Conservation (phyloP, 2,888 invertebrate species). For the Heliconius charithonia region DNA sequence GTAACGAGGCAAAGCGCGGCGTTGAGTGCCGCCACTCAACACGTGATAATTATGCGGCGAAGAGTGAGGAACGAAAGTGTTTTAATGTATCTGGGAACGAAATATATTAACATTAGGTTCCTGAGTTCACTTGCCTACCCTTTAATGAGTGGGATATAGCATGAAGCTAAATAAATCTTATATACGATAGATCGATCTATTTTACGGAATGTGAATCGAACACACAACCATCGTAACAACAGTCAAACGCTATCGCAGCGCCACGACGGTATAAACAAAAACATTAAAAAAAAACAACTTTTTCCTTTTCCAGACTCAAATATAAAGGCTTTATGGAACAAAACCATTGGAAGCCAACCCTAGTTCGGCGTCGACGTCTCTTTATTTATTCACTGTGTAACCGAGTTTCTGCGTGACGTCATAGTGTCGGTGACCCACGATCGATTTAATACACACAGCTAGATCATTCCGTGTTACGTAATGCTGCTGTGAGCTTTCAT, state of each 20-base stretch:
- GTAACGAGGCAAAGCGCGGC: not conserved
- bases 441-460: conserved; percentile 38
- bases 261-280: not conserved
- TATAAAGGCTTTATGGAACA: conserved; percentile 9
- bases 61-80: not conserved
- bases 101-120: not conserved
- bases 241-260: too few species aligned
- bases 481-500: not conserved
- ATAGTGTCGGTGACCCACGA: conserved; percentile 46
- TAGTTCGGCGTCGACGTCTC: conserved; percentile 36
- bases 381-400: conserved; percentile 46
- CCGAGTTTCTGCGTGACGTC: conserved; percentile 47
- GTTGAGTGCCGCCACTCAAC: not conserved
- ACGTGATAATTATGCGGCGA: not conserved
- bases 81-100: not conserved
- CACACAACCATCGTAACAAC: too few species aligned
- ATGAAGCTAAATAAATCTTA: not conserved
- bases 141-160: not conserved
- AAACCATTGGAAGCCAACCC: conserved; percentile 20
- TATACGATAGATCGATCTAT: too few species aligned
- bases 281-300: not conserved
- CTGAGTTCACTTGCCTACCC: not conserved
- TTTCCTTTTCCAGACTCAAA: not conserved
- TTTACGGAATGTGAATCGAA: too few species aligned
- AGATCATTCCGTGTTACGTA: conserved; percentile 25